These are phyloP conservation scores for Varanus salvator DNA, from an alignment of 2,113 vertebrate species.

Conservation along the genomic window DNA sequence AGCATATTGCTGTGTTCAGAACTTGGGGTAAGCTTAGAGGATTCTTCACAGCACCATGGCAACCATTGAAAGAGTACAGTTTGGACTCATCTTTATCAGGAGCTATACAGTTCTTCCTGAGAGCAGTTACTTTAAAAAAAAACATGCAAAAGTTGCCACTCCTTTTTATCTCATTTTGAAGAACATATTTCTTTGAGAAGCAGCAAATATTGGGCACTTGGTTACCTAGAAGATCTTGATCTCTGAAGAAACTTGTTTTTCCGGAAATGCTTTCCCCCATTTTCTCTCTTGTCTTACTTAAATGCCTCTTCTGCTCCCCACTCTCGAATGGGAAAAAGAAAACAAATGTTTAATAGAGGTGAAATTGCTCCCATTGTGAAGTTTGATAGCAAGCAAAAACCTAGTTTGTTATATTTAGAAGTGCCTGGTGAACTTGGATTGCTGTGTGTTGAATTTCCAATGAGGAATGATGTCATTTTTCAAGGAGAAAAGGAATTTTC, in stretches of 20 bases:
- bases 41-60: too few species aligned
- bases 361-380: neutral
- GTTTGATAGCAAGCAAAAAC: neutral
- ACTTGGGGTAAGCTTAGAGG: neutral
- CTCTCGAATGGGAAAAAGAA: neutral
- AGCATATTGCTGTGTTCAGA: neutral
- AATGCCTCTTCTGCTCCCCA: neutral
- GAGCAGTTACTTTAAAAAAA: neutral
- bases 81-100: neutral
- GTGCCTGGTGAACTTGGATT: neutral
- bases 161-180: neutral
- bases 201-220: neutral
- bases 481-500: neutral
- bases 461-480: slow-evolving; percentile 7
- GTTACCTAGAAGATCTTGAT: neutral
- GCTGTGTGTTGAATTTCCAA: neutral
- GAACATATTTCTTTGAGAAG: neutral
- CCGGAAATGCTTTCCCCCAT: neutral
- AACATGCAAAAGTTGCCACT: neutral
- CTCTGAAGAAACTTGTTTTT: neutral
- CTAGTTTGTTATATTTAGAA: slow-evolving; percentile 14
- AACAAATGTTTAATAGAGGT: neutral
- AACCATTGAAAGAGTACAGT: neutral
- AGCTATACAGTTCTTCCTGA: neutral
- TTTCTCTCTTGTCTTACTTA: neutral